A percentile compares a stretch with the other conserved stretches of the same genome.
These are phyloP conservation scores for Microcebus murinus DNA, from an alignment of 2,113 vertebrate genomes.

Conservation along the genomic window DNA sequence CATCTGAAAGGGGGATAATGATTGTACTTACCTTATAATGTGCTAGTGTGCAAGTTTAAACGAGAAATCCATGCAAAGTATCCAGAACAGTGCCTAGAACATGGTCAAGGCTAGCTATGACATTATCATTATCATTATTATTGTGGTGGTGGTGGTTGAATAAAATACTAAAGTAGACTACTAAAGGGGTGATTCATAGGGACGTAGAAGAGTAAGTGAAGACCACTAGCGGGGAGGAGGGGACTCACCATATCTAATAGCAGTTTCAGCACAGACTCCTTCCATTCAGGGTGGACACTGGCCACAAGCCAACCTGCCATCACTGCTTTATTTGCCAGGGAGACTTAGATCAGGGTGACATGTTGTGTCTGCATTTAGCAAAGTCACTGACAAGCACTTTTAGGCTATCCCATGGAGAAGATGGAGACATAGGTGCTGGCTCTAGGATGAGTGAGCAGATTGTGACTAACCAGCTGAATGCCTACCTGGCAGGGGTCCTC, in stretches of 20 bases:
- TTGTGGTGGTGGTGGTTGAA: neutral
- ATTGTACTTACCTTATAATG: neutral
- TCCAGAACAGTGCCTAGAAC: neutral
- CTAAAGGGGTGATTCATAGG: neutral
- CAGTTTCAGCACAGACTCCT: neutral
- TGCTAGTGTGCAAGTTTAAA: neutral
- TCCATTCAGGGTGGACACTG: neutral
- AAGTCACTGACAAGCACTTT: neutral
- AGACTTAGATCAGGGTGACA: neutral
- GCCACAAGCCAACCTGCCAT: neutral
- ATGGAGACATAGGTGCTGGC: neutral
- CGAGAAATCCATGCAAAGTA: neutral
- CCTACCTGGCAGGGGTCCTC: neutral
- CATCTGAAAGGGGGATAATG: neutral
- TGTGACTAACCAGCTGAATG: neutral
- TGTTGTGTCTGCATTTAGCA: neutral
- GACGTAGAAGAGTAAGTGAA: neutral
- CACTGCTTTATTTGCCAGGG: neutral
- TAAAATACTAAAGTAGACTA: neutral
- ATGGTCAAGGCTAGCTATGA: neutral
- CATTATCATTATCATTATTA: too few relatives aligned
- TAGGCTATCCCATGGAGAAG: neutral
- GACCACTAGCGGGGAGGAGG: neutral
- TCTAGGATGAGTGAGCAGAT: accelerated
- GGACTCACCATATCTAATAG: neutral